Percentiles rank a stretch among this genome's conserved stretches.
Conservation (phyloP, 2,113 vertebrate species). For the Elephantulus edwardii region DNA sequence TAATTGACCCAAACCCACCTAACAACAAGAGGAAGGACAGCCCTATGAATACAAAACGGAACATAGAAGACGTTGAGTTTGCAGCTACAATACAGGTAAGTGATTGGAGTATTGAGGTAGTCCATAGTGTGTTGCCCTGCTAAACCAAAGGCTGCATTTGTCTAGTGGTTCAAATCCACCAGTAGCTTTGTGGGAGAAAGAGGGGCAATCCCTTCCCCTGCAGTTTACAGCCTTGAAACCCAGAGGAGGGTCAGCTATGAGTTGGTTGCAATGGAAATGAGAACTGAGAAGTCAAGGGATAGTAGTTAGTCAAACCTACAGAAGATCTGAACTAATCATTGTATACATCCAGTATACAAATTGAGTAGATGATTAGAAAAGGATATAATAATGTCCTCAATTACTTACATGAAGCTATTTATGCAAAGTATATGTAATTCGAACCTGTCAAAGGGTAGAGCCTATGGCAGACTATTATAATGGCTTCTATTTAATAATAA, state of each 20-base stretch:
- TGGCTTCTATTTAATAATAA: slow-evolving; percentile 9
- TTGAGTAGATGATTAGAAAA: not conserved
- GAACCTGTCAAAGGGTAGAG: not conserved
- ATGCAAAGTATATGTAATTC: not conserved
- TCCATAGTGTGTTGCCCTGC: too few relatives aligned
- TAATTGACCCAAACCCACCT: too few relatives aligned
- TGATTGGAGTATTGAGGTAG: not conserved
- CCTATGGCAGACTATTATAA: not conserved
- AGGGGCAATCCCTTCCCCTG: too few relatives aligned
- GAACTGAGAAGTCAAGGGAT: not conserved
- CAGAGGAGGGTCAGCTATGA: too few relatives aligned
- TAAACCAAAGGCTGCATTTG: too few relatives aligned
- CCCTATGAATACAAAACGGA: not conserved
- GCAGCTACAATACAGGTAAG: not conserved
- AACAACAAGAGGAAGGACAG: too few relatives aligned
- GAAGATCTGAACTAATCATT: not conserved
- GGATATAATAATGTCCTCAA: not conserved
- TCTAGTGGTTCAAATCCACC: too few relatives aligned
- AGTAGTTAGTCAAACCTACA: not conserved
- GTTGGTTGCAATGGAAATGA: not conserved
- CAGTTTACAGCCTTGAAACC: too few relatives aligned
- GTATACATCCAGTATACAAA: not conserved
- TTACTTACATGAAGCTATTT: not conserved
- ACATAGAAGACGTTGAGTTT: not conserved
- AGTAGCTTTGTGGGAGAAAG: too few relatives aligned